Base-by-base conservation (phyloP, 1,140 invertebrate genomes). In the Ceratosolen fusciceps region DNA sequence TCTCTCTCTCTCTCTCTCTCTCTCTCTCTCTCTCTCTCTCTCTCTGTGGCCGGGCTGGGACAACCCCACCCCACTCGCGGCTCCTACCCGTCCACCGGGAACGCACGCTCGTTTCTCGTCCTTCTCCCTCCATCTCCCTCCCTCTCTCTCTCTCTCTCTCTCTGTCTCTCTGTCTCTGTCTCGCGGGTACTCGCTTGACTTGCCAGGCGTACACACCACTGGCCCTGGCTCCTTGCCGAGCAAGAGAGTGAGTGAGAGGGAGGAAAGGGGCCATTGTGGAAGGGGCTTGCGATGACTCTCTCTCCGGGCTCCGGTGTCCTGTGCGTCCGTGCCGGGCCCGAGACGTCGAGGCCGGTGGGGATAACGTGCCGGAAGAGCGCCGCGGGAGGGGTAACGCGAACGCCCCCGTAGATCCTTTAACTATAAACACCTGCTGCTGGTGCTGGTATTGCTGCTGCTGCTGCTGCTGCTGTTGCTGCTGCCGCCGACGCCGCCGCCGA, bases 341-440 rank as follows among this genome's bases (percentile, higher is more conserved):
- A 37, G 49, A 52, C 1, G 29, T 5, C 47, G 8, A 1, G 52
- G n/a, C n/a, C 2, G 43, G 75, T 58, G 60, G 75, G 80, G 75
- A 70, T 75, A 70, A 52, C 67, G 73, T 56, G 74, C 79, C 79
- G 79, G 72, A 76, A 80, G 74, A 72, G 56, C 12, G 26, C 54
- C 67, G 19, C 73, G n/a, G 79, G 74, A 76, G 74, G 79, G 74
- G 74, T 54, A 62, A 75, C 65, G 54, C 73, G 73, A 80, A 80
- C 79, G 79, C 79, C 79, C 74, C 79, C 79, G 74, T 80, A 80
- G 74, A 80, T 80, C 74, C 73, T 80, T 80, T 47, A 65, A 77
- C 74, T 80, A 72, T 80, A 80, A 80, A 74, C 79, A 80, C 79
- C 79, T 80, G 79, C 79, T 80, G 79, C 79, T 80, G 54, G 26